Evolutionary conservation across 1,140 invertebrate species (phyloP), one percentile per base, ranked within the genome.

Genomic region (Acyrthosiphon pisum): DNA sequence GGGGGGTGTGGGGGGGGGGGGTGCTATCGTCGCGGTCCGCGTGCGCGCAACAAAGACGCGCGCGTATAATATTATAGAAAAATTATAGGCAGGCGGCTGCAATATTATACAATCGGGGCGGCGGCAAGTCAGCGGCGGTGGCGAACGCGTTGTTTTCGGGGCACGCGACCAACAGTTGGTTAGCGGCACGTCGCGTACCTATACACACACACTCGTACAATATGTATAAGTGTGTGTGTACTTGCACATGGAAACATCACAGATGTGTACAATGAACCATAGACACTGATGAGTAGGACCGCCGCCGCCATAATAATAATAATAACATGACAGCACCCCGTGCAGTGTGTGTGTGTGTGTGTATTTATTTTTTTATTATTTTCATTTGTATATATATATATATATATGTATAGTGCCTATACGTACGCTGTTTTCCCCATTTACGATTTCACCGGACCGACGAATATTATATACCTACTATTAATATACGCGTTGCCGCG

Each of bases 91-190:
- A 84, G 91, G 35, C 91, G 91, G 91, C 91, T 92, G 91, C 91
- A 92, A 76, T 76, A 18, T 76, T 18, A 76, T 76, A 76, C 60
- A 76, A 92, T 41, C 53, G 87, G 60, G n/a, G 26, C 48, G 87
- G 68, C 90, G 60, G 90, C n/a, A 90, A 90, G 89, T 90, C 90
- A n/a, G 60, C 90, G 90, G 48, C n/a, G 37, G 37, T 26, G 87
- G 90, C 56, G 90, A 81, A 81, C 76, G 91, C 76, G 91, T 68
- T 81, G 90, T 91, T 46, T 84, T 50, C 9, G 44, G 91, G 91
- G 91, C 91, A 92, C 91, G 91, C 91, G 91, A 92, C 91, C 91
- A 92, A 92, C 91, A 92, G 91, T 92, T 92, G 91, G 91, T 92
- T 92, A 92, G 91, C 91, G 91, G 91, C 20, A 48, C n/a, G 88